Percentiles rank a stretch among this genome's conserved stretches.
These are phyloP conservation scores for Corapipo altera DNA, from an alignment of 2,113 vertebrate species.

Conservation along the genomic window DNA sequence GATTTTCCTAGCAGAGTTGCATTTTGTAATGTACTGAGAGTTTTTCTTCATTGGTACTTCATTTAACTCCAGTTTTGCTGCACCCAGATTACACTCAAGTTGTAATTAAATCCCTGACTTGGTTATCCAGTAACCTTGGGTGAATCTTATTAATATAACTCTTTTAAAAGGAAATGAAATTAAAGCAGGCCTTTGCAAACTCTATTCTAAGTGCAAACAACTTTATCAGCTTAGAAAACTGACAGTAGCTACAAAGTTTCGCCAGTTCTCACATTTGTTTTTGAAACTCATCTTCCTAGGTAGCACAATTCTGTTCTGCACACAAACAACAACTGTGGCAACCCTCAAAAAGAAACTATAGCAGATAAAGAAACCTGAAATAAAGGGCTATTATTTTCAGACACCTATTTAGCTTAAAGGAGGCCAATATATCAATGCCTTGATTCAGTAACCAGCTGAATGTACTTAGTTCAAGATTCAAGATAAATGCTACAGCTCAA, in stretches of 20 bases:
- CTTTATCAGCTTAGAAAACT: neutral
- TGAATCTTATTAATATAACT: neutral
- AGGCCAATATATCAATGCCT: neutral
- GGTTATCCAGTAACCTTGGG: neutral
- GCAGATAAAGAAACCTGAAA: neutral
- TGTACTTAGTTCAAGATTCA: neutral
- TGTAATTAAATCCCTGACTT: neutral
- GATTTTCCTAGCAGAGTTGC: neutral
- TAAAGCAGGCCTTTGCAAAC: neutral
- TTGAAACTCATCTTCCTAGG: neutral
- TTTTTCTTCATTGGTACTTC: neutral
- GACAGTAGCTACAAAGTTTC: neutral
- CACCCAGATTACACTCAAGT: neutral
- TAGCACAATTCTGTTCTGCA: neutral
- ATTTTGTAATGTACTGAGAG: accelerated
- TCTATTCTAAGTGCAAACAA: neutral
- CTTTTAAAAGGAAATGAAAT: neutral
- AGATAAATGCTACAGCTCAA: neutral
- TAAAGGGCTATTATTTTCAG: constrained; percentile 2
- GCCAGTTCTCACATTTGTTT: neutral
- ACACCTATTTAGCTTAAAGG: neutral
- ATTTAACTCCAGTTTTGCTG: neutral
- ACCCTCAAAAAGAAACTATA: neutral
- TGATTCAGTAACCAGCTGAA: neutral
- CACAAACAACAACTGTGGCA: neutral